phyloP scores from a whole-genome alignment of 1,140 invertebrate species.

The Calliphora vicina region DNA sequence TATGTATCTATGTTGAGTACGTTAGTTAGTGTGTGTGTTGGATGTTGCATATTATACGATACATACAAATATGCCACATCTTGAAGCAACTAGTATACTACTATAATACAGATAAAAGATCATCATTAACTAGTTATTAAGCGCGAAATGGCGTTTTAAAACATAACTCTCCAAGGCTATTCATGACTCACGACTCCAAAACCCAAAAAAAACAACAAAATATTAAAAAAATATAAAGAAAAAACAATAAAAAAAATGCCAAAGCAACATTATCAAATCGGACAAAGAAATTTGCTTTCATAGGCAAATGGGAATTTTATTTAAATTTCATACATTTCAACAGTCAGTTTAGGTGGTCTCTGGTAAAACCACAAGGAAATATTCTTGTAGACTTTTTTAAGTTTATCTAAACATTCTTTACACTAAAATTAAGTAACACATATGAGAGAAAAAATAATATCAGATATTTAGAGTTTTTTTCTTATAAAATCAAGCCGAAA shows the following conservation, averaged over 20 bases:
- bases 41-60: not conserved
- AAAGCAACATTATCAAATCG: not conserved
- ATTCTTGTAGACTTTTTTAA: no score
- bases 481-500: no score
- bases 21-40: not conserved
- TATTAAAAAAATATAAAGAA: not conserved
- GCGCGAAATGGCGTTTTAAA: not conserved
- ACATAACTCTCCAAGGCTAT: not conserved
- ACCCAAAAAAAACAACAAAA: not conserved
- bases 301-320: not conserved
- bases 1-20: not conserved
- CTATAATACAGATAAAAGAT: not conserved
- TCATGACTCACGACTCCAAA: not conserved
- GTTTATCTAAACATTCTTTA: no score
- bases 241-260: not conserved
- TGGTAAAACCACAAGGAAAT: no score
- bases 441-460: no score
- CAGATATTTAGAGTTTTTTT: no score
- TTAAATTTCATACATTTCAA: no score
- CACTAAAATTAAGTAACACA: no score
- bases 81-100: not conserved
- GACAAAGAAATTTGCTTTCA: not conserved
- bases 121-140: constrained; percentile 1
- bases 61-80: no score
- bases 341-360: not conserved